Base-by-base conservation (phyloP, 2,113 vertebrate species). In the Engraulis encrasicolus region DNA sequence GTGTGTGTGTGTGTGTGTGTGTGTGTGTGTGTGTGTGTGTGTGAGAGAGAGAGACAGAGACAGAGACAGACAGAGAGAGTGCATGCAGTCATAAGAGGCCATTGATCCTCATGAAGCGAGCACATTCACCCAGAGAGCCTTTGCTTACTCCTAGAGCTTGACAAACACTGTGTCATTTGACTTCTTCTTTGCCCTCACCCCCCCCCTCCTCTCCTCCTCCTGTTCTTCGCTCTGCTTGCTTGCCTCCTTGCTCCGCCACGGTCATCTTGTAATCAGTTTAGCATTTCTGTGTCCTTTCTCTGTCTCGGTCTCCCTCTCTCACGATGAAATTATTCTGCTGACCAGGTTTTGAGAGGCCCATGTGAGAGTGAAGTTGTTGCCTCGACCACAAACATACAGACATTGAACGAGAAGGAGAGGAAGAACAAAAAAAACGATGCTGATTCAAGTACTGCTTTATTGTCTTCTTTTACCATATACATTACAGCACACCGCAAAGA, bases 81-180 rank as follows among this genome's bases (percentile, higher is more conserved):
- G 40, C 86, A 93, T n/a, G 91, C 86, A 93, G 58, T 66, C 58
- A 74, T 86, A 95, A 93, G 15, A n/a, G 89, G 48, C 27, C 83
- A 89, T 91, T 89, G 78, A 92, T 95, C 93, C 93, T 91, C 92
- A 95, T 93, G 93, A 94, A 94, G 90, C 93, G 88, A 94, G 94
- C 93, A 90, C 93, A 94, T 95, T 95, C 92, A 91, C 90, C 86
- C n/a, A n/a, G n/a, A 74, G 27, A 74, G 27, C 27, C 31, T n/a
- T n/a, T n/a, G 9, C 66, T 74, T 92, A 61, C 91, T 89, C 94
- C 93, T 94, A 88, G 66, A 74, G 90, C 93, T 90, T 79, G 93
- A 92, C 92, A 94, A 95, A 92, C 89, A 90, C 90, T 91, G 90
- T 88, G 89, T 92, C 89, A 91, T 91, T 92, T 90, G 31, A 80